These are phyloP conservation scores for Temnothorax rugatulus DNA, from an alignment of 2,888 invertebrate species.

Conservation along the genomic window DNA sequence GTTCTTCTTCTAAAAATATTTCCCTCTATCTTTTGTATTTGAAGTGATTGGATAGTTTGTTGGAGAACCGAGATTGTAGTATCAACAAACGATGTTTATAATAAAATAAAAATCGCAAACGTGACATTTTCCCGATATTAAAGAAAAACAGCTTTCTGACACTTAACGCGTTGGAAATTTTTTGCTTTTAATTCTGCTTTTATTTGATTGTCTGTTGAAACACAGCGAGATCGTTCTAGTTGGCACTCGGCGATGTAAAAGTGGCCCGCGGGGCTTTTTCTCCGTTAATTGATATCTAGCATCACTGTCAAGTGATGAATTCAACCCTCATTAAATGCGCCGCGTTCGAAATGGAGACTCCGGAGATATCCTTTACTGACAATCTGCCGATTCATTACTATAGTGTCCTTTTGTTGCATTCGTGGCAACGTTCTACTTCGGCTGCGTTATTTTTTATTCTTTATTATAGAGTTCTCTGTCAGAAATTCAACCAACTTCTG, in stretches of 20 bases:
- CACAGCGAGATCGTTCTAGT: background rate
- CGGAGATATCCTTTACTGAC: constrained; percentile 47
- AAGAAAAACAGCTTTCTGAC: constrained; percentile 11
- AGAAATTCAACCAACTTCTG: constrained; percentile 26
- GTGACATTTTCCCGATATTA: constrained; percentile 24
- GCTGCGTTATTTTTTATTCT: constrained; percentile 6
- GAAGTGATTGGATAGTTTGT: background rate
- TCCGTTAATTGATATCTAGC: constrained; percentile 65
- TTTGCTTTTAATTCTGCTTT: constrained; percentile 13
- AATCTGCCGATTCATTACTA: constrained; percentile 61
- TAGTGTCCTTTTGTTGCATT: constrained; percentile 48
- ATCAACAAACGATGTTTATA: background rate
- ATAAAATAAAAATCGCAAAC: background rate
- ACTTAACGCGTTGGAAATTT: constrained; percentile 26
- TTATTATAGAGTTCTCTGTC: constrained; percentile 10
- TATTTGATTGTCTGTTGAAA: background rate
- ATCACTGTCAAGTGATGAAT: constrained; percentile 52
- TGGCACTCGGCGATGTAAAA: constrained; percentile 32
- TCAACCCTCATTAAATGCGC: constrained; percentile 62
- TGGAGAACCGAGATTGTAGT: background rate
- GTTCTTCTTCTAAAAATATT: background rate
- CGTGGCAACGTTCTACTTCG: constrained; percentile 52
- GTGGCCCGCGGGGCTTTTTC: constrained; percentile 38
- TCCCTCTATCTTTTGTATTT: background rate
- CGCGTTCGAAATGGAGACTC: constrained; percentile 37